Percentiles rank a stretch among this genome's conserved stretches.
phyloP scores from a whole-genome alignment of 1,140 invertebrate genomes.

The Drosophila athabasca region DNA sequence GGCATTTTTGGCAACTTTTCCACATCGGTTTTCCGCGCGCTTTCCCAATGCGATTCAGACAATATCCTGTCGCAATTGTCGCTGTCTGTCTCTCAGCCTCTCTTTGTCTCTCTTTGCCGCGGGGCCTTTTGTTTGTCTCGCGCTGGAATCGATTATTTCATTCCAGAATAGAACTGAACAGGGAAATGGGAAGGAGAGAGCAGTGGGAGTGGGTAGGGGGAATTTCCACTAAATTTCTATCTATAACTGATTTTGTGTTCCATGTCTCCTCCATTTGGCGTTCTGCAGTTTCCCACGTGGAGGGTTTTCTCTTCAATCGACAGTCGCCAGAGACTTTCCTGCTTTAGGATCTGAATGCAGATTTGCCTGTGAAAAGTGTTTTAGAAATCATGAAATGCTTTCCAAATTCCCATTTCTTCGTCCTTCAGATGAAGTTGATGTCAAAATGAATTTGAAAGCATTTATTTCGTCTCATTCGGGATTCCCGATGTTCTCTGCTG shows the following conservation, averaged over 20 bases:
- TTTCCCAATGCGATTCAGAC: constrained; percentile 4
- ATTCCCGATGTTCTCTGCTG: neutral
- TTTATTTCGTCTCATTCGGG: no score
- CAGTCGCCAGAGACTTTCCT: no score
- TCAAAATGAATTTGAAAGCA: neutral
- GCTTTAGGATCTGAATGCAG: no score
- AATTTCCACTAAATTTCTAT: neutral
- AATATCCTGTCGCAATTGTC: neutral
- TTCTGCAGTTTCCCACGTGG: no score
- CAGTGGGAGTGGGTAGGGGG: neutral
- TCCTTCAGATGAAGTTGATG: no score
- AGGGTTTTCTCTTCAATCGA: no score
- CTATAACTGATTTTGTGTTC: no score
- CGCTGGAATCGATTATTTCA: neutral
- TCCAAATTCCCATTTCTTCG: no score
- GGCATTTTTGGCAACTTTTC: constrained; percentile 18
- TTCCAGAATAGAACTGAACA: neutral
- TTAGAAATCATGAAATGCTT: no score
- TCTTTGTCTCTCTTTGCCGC: neutral
- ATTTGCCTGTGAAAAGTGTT: no score
- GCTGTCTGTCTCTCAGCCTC: neutral
- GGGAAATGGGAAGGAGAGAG: neutral
- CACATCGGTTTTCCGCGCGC: constrained; percentile 5
- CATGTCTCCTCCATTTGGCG: no score
- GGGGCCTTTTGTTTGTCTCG: neutral